phyloP scores from a whole-genome alignment of 2,888 invertebrate species.

The Tetanocera ferruginea region DNA sequence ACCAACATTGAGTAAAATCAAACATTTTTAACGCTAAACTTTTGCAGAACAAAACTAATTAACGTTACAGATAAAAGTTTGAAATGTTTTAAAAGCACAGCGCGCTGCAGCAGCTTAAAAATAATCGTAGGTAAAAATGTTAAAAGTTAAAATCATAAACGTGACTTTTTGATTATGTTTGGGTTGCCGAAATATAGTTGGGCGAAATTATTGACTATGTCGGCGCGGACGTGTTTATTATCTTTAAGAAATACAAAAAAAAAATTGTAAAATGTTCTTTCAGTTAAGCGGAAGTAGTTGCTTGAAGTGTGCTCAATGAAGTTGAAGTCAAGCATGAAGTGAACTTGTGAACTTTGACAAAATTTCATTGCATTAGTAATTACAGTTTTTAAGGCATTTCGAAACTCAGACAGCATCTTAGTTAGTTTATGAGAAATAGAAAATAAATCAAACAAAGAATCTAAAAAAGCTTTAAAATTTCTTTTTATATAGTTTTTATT shows the following conservation, averaged over 20 bases:
- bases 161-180: conserved; percentile 47
- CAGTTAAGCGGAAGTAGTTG: too few relatives aligned
- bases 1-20: conserved; percentile 55
- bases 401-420: too few relatives aligned
- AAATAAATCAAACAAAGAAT: too few relatives aligned
- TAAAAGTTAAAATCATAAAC: conserved; percentile 45
- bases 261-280: too few relatives aligned
- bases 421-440: too few relatives aligned
- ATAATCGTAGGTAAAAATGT: conserved; percentile 53
- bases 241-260: neutral
- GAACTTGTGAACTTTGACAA: too few relatives aligned
- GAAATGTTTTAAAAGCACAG: conserved; percentile 27
- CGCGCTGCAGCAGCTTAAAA: neutral
- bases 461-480: too few relatives aligned
- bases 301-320: too few relatives aligned
- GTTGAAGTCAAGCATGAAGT: too few relatives aligned
- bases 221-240: neutral
- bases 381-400: too few relatives aligned
- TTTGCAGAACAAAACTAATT: conserved; percentile 63
- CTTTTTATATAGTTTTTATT: too few relatives aligned
- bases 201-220: conserved; percentile 2
- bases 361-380: too few relatives aligned
- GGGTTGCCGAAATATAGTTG: neutral
- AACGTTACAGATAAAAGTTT: conserved; percentile 65
- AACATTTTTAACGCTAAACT: conserved; percentile 56